Evolutionary conservation across 2,888 invertebrate genomes (phyloP), one percentile per base, ranked within the genome.

Genomic region (Pandemis cinnamomeana): DNA sequence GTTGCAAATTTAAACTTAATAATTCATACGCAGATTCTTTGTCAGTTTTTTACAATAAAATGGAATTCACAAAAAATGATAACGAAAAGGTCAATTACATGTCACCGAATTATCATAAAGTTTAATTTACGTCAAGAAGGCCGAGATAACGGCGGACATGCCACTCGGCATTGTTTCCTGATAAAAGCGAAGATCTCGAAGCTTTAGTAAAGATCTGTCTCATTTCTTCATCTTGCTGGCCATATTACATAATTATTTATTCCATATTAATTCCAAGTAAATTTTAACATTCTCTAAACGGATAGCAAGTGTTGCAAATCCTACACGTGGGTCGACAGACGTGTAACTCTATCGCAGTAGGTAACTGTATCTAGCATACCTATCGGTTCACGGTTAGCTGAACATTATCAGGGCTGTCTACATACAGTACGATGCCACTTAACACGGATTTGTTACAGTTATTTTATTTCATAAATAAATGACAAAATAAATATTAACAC

Each of bases 61-160:
- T 67, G 10, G 13, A 67, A 58, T 53, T 67, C 36, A 76, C 69
- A 51, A 68, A 63, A 67, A 62, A 63, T 67, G 74, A 74, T 76
- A 71, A 71, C 51, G 11, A 10, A 75, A 62, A 76, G 78, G 79
- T 81, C 77, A 80, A 76, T 68, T 69, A 70, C 71, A 77, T 73
- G 77, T 78, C 80, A 80, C 67, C 76, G 75, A 83, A 81, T 84
- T 82, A 85, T 86, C 81, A 75, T 82, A 80, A 80, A 82, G 79
- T 80, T 83, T 82, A 67, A 81, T 85, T 85, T 87, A 82, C 89
- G 89, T 90, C 89, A 88, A 80, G 53, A 64, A 67, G 72, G 15
- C 62, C 76, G 72, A 76, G 84, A 87, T 86, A 87, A 84, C 69
- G 68, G 75, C 42, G 27, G 51, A 67, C 67, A 42, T 67, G 61